These are phyloP conservation scores for Peribatodes rhomboidaria DNA, from an alignment of 2,888 invertebrate genomes.

Conservation along the genomic window DNA sequence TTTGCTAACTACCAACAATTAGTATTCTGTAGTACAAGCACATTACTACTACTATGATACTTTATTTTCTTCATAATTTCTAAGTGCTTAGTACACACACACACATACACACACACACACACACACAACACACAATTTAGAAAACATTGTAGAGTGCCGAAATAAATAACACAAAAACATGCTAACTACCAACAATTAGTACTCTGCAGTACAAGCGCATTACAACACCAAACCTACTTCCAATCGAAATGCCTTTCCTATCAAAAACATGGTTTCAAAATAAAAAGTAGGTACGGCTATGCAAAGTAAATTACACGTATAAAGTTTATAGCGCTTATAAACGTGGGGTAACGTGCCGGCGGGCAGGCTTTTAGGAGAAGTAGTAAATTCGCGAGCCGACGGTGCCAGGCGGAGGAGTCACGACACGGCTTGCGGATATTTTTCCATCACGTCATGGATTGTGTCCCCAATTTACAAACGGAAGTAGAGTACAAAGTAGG, in stretches of 20 bases:
- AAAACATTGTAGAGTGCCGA: too few species aligned
- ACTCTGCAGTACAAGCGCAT: background rate
- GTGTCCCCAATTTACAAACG: constrained; percentile 30
- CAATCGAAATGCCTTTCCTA: constrained; percentile 15
- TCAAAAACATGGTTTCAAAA: constrained; percentile 28
- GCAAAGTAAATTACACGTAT: constrained; percentile 41
- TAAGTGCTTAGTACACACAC: too few species aligned
- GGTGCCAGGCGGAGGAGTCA: constrained; percentile 39
- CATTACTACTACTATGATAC: too few species aligned
- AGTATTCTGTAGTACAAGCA: too few species aligned
- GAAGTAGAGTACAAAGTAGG: constrained; percentile 13
- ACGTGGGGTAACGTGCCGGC: constrained; percentile 33
- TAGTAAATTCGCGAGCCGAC: constrained; percentile 40
- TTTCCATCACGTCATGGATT: constrained; percentile 26
- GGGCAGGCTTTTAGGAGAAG: constrained; percentile 37
- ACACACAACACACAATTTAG: too few species aligned
- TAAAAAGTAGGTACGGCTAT: constrained; percentile 34
- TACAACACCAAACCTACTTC: background rate
- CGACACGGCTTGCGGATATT: constrained; percentile 35
- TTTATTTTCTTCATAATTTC: too few species aligned
- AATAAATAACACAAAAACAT: too few species aligned
- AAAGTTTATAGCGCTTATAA: constrained; percentile 36
- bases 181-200: too few species aligned
- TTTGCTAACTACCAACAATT: too few species aligned
- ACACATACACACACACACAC: too few species aligned